Conservation (phyloP, 2,113 vertebrate genomes). For the Pteronura brasiliensis region DNA sequence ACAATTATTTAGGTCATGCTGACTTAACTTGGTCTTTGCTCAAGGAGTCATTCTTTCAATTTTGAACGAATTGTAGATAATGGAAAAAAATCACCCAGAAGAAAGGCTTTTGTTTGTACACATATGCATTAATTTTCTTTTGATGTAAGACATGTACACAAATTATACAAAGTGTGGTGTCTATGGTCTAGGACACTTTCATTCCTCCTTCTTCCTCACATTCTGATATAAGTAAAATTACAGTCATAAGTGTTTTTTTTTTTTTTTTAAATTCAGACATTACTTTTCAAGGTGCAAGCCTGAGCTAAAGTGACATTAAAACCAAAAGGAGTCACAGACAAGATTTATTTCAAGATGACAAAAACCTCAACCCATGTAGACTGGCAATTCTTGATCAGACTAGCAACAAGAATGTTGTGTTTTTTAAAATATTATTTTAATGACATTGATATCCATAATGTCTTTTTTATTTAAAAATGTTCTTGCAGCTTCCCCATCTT, state of each 20-base stretch:
- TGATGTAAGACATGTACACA: background rate
- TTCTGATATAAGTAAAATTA: background rate
- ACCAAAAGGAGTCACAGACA: background rate
- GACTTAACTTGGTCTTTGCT: slow-evolving; percentile 16
- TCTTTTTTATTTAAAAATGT: background rate
- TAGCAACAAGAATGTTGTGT: background rate
- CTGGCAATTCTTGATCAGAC: background rate
- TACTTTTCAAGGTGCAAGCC: background rate
- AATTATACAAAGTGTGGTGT: background rate
- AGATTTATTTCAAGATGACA: background rate
- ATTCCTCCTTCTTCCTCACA: background rate
- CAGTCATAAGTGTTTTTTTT: background rate
- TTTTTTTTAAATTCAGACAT: background rate
- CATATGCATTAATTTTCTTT: background rate
- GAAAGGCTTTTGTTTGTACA: background rate
- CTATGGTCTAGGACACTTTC: background rate
- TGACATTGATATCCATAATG: background rate
- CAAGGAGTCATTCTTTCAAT: slow-evolving; percentile 17
- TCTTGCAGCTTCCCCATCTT: background rate
- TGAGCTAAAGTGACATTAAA: background rate
- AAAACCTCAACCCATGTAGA: background rate
- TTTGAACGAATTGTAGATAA: slow-evolving; percentile 1
- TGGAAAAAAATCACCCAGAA: background rate
- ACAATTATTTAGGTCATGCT: slow-evolving; percentile 9
- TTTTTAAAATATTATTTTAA: background rate